phyloP scores from a whole-genome alignment of 92 coral and sea anemone genomes.

The Montipora capitata region DNA sequence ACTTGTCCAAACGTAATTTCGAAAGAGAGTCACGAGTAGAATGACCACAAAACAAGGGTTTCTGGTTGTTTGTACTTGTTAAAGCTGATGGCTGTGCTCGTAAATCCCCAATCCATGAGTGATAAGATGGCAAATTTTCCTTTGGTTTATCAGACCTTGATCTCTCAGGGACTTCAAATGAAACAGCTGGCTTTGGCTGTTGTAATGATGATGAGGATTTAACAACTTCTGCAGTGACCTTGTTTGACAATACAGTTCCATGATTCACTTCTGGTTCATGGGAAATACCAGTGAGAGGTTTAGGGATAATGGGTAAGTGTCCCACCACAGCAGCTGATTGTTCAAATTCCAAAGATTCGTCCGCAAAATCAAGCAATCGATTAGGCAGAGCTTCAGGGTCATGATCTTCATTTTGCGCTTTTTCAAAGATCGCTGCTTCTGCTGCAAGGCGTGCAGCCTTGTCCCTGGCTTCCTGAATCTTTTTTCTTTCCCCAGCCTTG shows the following conservation, averaged over 20 bases:
- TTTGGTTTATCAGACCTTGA: neutral
- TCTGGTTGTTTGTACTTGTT: too few relatives aligned
- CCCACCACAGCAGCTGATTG: neutral
- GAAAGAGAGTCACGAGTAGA: too few relatives aligned
- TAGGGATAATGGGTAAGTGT: neutral
- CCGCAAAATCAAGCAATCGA: constrained; percentile 50
- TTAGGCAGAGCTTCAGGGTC: constrained; percentile 41
- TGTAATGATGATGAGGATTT: neutral
- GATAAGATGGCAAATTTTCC: neutral
- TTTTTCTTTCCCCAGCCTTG: constrained; percentile 42
- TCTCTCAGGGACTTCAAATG: neutral
- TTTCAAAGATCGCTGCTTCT: constrained; percentile 38
- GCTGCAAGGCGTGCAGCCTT: constrained; percentile 55
- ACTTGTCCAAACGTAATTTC: too few relatives aligned
- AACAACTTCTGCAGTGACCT: neutral
- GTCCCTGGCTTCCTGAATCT: constrained; percentile 43
- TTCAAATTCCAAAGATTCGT: neutral
- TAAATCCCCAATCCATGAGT: constrained; percentile 23
- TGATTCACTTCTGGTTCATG: neutral
- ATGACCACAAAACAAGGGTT: too few relatives aligned
- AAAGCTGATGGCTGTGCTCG: too few relatives aligned
- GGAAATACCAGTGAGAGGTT: neutral
- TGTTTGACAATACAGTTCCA: neutral
- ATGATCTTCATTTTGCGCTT: neutral
- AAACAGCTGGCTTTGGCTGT: neutral